Base-by-base conservation (phyloP, 2,113 vertebrate species). In the Otis tarda region DNA sequence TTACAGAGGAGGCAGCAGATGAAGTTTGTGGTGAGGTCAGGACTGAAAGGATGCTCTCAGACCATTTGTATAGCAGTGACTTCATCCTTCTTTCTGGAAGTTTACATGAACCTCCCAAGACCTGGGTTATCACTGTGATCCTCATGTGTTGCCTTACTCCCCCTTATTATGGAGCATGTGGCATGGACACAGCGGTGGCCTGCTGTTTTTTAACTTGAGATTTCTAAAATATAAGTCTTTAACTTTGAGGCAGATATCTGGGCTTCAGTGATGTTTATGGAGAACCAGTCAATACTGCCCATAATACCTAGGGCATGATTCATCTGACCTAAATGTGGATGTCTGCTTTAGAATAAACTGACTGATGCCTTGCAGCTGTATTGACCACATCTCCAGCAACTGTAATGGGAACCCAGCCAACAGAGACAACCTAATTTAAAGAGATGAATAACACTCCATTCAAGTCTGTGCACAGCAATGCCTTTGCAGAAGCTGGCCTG, bases 361-460 rank as follows among this genome's bases (percentile, higher is more conserved):
- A 71, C 84, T 85, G 78, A 83, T 94, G 87, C 91, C 89, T 92
- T 71, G 56, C 5, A 30, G 81, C 91, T 94, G 23, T 91, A 97
- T 95, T 96, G 95, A 95, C 95, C 89, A 89, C 33, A 68, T 91
- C 74, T 87, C 61, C 61, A 69, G 81, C 0, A 2, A 75, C 74
- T 89, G 57, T 69, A 93, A 73, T 4, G 7, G 93, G 69, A 95
- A 84, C 33, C 5, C 69, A 91, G 65, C 74, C 87, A 93, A 91
- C 39, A 93, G 57, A 82, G 69, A 94, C 61, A 89, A 87, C 49
- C 63, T 91, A 84, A 96, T 93, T 94, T 92, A 94, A 68, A 82
- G 81, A 95, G 91, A 94, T 82, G 9, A 93, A 75, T 97, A 95
- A 79, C 61, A 87, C 39, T 35, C 35, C 10, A 28, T 68, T 89